Base-by-base conservation (phyloP, 2,888 invertebrate genomes). In the Ophioninae sp. region DNA sequence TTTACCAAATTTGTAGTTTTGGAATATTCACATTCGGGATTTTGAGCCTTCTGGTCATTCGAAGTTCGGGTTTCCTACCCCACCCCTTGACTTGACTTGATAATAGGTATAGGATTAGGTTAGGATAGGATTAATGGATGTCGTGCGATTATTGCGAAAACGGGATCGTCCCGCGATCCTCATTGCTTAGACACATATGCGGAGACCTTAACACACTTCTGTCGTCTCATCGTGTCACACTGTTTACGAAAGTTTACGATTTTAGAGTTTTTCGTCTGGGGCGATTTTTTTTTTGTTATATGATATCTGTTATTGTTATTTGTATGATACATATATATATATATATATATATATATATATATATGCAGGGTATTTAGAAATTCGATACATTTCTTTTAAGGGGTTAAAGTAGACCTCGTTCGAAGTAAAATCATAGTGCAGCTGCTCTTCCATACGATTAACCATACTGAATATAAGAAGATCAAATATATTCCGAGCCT, bases 401-500 rank as follows among this genome's bases (percentile, higher is more conserved):
- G 30, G 30, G 30, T 30, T 30, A 30, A 30, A 30, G 30, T 30
- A 6, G 17, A 51, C 13, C 13, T 51, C 17, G 13, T 39, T 22
- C 64, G 64, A 64, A 56, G 22, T 64, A 71, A 39, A 71, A 64
- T 44, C 74, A 44, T 23, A 59, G 65, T 51, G 79, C 82, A 82
- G 82, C 82, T 82, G 82, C 64, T 22, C 37, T 65, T n/a, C 9
- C 10, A 23, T 56, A 51, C 58, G 64, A 80, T 81, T 64, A 13
- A 72, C 73, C 76, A 80, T 75, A 63, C 51, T 17, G 37, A 61
- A 67, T 51, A 30, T 13, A 73, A 67, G 37, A 63, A 77, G 79
- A 79, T 80, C 76, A 61, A 69, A 68, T 67, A 81, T 75, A 51
- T 39, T 44, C 41, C 23, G 13, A 17, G 3, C 17, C n/a, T 69